Conservation (phyloP, 2,888 invertebrate genomes). For the Euproctis similis region DNA sequence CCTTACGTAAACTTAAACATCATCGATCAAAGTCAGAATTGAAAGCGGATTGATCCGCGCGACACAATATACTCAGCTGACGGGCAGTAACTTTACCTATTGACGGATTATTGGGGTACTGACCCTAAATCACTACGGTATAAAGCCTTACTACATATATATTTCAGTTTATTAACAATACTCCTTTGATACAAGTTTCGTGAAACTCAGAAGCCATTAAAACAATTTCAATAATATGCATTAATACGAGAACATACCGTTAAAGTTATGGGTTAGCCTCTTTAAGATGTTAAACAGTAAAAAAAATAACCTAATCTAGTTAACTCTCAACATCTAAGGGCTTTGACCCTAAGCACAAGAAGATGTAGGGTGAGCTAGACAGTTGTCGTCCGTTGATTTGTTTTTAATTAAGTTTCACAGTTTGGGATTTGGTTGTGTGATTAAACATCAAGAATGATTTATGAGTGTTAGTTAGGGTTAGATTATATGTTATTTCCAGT, state of each 20-base stretch:
- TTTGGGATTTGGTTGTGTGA: slow-evolving; percentile 24
- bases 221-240: too few species aligned
- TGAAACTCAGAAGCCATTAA: too few species aligned
- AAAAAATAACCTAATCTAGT: slow-evolving; percentile 40
- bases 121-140: too few species aligned
- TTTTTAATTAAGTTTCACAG: slow-evolving; percentile 28
- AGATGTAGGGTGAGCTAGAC: slow-evolving; percentile 25
- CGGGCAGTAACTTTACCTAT: too few species aligned
- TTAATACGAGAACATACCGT: not conserved
- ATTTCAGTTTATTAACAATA: too few species aligned
- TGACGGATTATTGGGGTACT: too few species aligned
- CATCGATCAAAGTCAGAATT: too few species aligned
- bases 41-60: too few species aligned
- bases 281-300: slow-evolving; percentile 27
- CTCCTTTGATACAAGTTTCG: too few species aligned
- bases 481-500: slow-evolving; percentile 9
- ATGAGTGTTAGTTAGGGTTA: slow-evolving; percentile 22
- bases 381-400: slow-evolving; percentile 23
- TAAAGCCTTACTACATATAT: too few species aligned
- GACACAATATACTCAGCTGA: too few species aligned
- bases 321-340: slow-evolving; percentile 36
- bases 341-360: slow-evolving; percentile 31
- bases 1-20: too few species aligned
- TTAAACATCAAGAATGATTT: slow-evolving; percentile 25
- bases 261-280: slow-evolving; percentile 16